Conservation (phyloP, 92 coral and sea anemone species). For the Muricea muricata region DNA sequence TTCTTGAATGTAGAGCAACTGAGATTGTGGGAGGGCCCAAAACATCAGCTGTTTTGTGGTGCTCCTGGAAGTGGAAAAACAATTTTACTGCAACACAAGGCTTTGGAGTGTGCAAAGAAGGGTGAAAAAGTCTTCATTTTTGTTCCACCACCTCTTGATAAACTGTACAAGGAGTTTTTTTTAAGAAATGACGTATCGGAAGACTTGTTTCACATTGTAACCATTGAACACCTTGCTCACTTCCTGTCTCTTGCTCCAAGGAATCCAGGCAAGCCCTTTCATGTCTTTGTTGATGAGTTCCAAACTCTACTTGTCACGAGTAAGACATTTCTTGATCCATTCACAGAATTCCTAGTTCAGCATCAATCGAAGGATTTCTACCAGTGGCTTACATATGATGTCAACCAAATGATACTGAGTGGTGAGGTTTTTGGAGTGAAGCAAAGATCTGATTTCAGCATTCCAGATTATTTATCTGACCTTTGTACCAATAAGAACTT, state of each 20-base stretch:
- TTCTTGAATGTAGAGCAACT: conserved; percentile 49
- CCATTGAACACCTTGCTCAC: not conserved
- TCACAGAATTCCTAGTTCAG: conserved; percentile 18
- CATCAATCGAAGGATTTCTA: not conserved
- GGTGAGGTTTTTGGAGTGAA: not conserved
- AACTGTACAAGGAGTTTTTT: conserved; percentile 55
- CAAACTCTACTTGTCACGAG: conserved; percentile 32
- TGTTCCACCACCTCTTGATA: conserved; percentile 56
- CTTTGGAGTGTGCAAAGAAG: conserved; percentile 52
- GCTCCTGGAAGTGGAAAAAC: conserved; percentile 60
- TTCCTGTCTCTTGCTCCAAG: not conserved
- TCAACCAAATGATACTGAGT: not conserved
- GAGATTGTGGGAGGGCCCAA: conserved; percentile 38
- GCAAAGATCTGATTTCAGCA: not conserved
- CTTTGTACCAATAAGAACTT: not conserved
- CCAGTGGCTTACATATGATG: not conserved
- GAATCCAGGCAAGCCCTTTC: not conserved
- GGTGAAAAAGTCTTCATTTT: conserved; percentile 28
- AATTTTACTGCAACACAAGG: conserved; percentile 54
- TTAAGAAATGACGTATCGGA: conserved; percentile 21
- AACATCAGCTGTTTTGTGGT: conserved; percentile 48
- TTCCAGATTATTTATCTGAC: not conserved
- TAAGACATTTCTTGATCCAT: not conserved
- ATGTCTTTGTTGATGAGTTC: conserved; percentile 52
- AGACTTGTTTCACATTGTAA: not conserved